Evolutionary conservation across 2,113 vertebrate species (phyloP).

Genomic region (Scomber japonicus): DNA sequence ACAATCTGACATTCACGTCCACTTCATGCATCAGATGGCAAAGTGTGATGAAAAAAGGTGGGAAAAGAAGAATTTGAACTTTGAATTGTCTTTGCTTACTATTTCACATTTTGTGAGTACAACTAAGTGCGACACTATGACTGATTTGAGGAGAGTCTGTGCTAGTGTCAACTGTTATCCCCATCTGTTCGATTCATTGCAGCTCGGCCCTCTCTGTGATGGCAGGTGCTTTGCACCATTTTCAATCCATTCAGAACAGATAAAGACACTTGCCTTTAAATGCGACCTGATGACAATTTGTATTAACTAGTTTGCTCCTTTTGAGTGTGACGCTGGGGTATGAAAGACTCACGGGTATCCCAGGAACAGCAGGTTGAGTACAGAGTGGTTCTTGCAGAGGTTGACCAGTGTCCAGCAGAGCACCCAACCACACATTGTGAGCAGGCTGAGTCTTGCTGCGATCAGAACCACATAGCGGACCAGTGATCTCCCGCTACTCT

Average conservation of each 20-base stretch:
- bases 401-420: slow-evolving; percentile 98
- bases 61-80: not conserved
- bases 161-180: not conserved
- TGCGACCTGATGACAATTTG: not conserved
- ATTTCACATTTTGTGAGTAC: not conserved
- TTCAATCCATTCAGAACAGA: not conserved
- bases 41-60: not conserved
- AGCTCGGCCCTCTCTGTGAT: not conserved
- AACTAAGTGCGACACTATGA: not conserved
- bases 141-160: not conserved
- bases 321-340: too few species aligned
- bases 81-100: not conserved
- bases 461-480: slow-evolving; percentile 90
- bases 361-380: slow-evolving; percentile 98
- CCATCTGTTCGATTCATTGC: not conserved
- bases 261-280: not conserved
- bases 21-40: not conserved
- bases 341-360: slow-evolving; percentile 95
- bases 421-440: slow-evolving; percentile 96
- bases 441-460: slow-evolving; percentile 90
- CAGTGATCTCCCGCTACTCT: slow-evolving; percentile 89
- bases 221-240: too few species aligned
- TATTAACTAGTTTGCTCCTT: not conserved
- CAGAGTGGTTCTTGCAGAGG: slow-evolving; percentile 95
- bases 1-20: not conserved